Evolutionary conservation across 2,797 vertebrate genomes (phyloP).

Genomic region (Dipus sagitta): DNA sequence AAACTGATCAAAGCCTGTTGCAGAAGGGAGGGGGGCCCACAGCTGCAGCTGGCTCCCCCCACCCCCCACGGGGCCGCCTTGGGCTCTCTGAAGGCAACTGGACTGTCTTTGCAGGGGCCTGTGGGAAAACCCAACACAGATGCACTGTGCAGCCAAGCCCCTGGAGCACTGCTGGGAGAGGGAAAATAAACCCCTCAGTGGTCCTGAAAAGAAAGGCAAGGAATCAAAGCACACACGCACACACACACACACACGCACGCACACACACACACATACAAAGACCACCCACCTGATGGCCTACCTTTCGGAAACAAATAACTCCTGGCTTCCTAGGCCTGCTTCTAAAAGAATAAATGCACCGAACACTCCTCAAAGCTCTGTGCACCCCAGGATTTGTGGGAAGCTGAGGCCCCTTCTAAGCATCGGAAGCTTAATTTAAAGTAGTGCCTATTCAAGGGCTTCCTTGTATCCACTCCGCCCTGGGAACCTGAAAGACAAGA

Average conservation of each 20-base stretch:
- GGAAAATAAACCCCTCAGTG: conserved; percentile 73
- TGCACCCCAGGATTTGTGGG: conserved; percentile 33
- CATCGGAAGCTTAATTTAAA: conserved; percentile 64
- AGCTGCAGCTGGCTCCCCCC: conserved; percentile 65
- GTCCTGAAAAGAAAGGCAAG: conserved; percentile 81
- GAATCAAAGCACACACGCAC: conserved; percentile 70
- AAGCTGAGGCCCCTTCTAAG: conserved; percentile 13
- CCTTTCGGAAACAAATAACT: conserved; percentile 80
- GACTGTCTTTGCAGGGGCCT: conserved; percentile 65
- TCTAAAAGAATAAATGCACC: conserved; percentile 64
- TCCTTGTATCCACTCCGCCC: conserved; percentile 24
- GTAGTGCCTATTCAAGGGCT: conserved; percentile 43
- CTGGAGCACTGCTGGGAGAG: conserved; percentile 66
- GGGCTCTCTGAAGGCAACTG: conserved; percentile 72
- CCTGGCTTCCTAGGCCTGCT: conserved; percentile 66
- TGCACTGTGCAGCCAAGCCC: conserved; percentile 63
- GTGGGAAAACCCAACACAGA: conserved; percentile 80
- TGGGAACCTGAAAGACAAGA: conserved; percentile 36
- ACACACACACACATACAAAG: conserved; percentile 73
- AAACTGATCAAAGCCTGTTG: conserved; percentile 74
- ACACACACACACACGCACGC: conserved; percentile 57
- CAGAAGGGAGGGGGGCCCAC: conserved; percentile 65
- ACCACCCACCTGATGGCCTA: conserved; percentile 82
- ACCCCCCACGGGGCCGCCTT: conserved; percentile 26
- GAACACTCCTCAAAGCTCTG: background rate